Conservation (phyloP, 2,113 vertebrate genomes). For the Nothobranchius furzeri region DNA sequence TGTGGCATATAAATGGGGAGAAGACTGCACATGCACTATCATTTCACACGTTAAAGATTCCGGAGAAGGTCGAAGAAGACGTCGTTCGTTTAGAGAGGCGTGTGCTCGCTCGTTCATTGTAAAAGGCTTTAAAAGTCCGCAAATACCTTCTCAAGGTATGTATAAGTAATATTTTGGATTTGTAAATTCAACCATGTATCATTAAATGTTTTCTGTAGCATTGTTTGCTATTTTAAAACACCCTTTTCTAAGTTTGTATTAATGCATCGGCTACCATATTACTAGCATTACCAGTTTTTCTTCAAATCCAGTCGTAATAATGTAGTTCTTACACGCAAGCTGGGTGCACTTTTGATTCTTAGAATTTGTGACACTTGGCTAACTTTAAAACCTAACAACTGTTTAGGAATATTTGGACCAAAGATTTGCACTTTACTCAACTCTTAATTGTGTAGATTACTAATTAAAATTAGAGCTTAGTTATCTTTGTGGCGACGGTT, state of each 20-base stretch:
- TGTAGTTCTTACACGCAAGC: not conserved
- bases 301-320: too few species aligned
- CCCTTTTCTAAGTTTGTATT: slow-evolving; percentile 1
- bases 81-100: too few species aligned
- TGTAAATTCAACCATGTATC: not conserved
- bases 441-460: too few species aligned
- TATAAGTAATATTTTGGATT: not conserved
- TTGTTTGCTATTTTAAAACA: not conserved
- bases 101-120: not conserved
- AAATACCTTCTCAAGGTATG: slow-evolving; percentile 28
- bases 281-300: not conserved
- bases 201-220: not conserved
- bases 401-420: too few species aligned
- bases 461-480: too few species aligned
- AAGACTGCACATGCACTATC: slow-evolving; percentile 30
- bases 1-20: slow-evolving; percentile 83
- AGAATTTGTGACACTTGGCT: too few species aligned
- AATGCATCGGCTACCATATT: not conserved
- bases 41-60: slow-evolving; percentile 37
- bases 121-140: slow-evolving; percentile 16
- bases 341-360: not conserved
- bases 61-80: not conserved
- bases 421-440: too few species aligned
- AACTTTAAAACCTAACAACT: too few species aligned
- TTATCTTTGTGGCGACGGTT: too few species aligned